Evolutionary conservation across 1,140 invertebrate species (phyloP), one percentile per base, ranked within the genome.

Genomic region (Drosophila guanche): DNA sequence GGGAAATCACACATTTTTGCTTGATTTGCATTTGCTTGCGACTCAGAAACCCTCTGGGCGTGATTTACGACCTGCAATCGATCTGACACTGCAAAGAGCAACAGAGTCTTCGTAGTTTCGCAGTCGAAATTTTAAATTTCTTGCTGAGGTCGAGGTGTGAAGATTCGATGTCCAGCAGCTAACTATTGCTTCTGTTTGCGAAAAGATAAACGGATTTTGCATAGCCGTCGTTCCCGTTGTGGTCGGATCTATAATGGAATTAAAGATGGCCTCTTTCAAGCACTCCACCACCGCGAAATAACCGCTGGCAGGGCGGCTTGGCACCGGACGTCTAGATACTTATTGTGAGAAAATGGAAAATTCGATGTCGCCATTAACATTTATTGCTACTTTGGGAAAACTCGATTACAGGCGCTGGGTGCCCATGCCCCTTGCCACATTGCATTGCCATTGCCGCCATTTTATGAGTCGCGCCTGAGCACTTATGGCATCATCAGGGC

Each of bases 361-460:
- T 89, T 89, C 80, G 86, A 89, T 89, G 77, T 71, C 50, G 85
- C 74, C 67, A 89, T 89, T 89, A 89, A 89, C 85, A 89, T 89
- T 89, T 89, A 89, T 85, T 85, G 77, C 74, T 80, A 81, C 80
- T 85, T 85, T 79, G 86, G 78, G 62, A 76, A 85, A 89, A 89
- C 77, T 89, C 85, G 77, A 89, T 89, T 89, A 85, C 74, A 70
- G 53, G 33, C 56, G 61, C 48, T 57, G 51, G 48, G 40, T 22
- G 47, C 12, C 41, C 47, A 16, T 3, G 7, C 41, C 33, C 14
- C 12, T 16, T 12, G 4, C 33, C 54, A 45, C 72, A 53, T 20
- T 69, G 52, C 65, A 61, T n/a, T 65, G 61, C 65, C 65, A 72
- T 56, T 70, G 63, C 65, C 79, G 74, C 70, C 83, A 76, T 86